Conservation (phyloP, 2,797 vertebrate species). For the Tragopan temminckii region DNA sequence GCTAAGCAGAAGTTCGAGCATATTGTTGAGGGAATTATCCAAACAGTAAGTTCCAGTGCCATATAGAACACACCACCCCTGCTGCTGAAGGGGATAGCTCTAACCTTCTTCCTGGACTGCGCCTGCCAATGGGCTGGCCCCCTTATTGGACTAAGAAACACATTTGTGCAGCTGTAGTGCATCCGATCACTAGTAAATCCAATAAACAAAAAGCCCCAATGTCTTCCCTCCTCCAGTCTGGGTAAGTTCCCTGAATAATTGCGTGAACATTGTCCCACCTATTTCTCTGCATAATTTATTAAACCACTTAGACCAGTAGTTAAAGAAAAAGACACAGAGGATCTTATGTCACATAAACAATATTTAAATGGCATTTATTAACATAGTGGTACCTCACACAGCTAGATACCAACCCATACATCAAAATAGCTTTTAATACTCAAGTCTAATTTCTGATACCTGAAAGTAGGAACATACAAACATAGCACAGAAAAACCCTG, state of each 20-base stretch:
- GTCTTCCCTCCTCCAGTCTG: background rate
- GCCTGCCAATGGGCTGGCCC: background rate
- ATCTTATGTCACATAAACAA: background rate
- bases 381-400: background rate
- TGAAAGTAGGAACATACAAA: background rate
- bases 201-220: background rate
- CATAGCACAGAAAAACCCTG: background rate
- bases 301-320: background rate
- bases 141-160: background rate
- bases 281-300: background rate
- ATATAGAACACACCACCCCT: background rate
- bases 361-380: background rate
- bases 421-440: background rate
- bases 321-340: background rate
- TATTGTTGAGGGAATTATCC: background rate
- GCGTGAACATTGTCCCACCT: too few species aligned
- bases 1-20: background rate
- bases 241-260: background rate
- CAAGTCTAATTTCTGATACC: background rate
- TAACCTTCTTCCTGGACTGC: background rate
- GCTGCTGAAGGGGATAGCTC: background rate
- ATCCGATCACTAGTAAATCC: background rate
- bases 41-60: background rate
- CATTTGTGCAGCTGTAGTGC: background rate
- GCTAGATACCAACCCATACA: background rate